phyloP scores from a whole-genome alignment of 2,888 invertebrate genomes.

The Agrotis segetum region DNA sequence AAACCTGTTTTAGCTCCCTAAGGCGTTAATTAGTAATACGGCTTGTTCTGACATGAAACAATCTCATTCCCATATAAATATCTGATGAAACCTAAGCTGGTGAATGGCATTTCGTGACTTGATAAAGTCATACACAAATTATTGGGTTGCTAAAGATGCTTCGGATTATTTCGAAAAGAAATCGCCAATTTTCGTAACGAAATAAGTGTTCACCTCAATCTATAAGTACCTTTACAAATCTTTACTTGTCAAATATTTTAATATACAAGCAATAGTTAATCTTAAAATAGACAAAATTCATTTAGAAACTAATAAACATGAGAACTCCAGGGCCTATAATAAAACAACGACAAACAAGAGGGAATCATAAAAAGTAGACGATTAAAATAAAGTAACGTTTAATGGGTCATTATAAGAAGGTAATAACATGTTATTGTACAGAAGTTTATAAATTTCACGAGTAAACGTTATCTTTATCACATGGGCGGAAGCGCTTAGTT shows the following conservation, averaged over 20 bases:
- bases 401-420: constrained; percentile 52
- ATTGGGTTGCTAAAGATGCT: constrained; percentile 9
- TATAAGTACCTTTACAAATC: not conserved
- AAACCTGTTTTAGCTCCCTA: constrained; percentile 86
- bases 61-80: constrained; percentile 74
- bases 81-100: constrained; percentile 44
- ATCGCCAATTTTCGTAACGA: not conserved
- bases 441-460: constrained; percentile 61
- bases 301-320: constrained; percentile 41
- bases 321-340: constrained; percentile 28
- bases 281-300: constrained; percentile 31
- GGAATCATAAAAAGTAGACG: constrained; percentile 46
- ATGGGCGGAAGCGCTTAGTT: constrained; percentile 83
- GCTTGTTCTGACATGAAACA: constrained; percentile 82
- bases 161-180: not conserved
- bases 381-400: constrained; percentile 55
- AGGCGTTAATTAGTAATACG: constrained; percentile 88
- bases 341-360: constrained; percentile 49
- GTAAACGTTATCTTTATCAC: constrained; percentile 74
- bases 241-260: not conserved
- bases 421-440: constrained; percentile 60
- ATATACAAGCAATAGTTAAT: constrained; percentile 6
- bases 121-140: constrained; percentile 18
- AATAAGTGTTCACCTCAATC: not conserved
- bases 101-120: constrained; percentile 22